Evolutionary conservation across 2,797 vertebrate species (phyloP), one percentile per base, ranked within the genome.

Genomic region (Gadopsis bispinosus): DNA sequence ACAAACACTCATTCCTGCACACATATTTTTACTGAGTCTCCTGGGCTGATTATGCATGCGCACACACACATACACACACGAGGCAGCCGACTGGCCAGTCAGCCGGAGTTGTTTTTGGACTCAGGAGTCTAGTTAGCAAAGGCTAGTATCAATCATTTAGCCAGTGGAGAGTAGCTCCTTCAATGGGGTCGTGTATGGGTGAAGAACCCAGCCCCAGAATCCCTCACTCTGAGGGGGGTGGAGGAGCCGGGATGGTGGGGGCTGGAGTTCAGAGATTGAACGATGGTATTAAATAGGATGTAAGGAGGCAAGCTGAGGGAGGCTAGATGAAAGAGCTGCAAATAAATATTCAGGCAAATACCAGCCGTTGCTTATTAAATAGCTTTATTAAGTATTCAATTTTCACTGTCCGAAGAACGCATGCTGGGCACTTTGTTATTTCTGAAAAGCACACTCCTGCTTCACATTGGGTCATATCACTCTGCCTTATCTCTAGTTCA

Each of bases 81-180:
- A 67, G 80, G 72, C 68, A 84, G 75, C 76, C 16, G n/a, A 79
- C 80, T 43, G 67, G 82, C 79, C 76, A 43, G 77, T 79, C 69
- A 64, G 83, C 77, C 68, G 73, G 69, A 75, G 81, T 86, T 92
- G 83, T 88, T 89, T 88, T 89, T 88, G 87, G 88, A 90, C 88
- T 85, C 85, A 8, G 67, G 91, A 88, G 91, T 89, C 89, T 88
- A 90, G 91, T 92, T 93, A 93, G 84, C 85, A 50, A 82, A 86
- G 70, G 77, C 87, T 73, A 83, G 90, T 83, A 93, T 91, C 89
- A 89, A 93, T 93, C 89, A 92, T 90, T 83, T 71, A 83, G 81
- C 84, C 67, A 4, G 80, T 53, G 73, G 79, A 83, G 84, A 88
- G 69, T 75, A 19, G 80, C 83, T 80, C 79, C 80, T 83, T 83